phyloP scores from a whole-genome alignment of 2,113 vertebrate genomes.

The Dasypus novemcinctus region DNA sequence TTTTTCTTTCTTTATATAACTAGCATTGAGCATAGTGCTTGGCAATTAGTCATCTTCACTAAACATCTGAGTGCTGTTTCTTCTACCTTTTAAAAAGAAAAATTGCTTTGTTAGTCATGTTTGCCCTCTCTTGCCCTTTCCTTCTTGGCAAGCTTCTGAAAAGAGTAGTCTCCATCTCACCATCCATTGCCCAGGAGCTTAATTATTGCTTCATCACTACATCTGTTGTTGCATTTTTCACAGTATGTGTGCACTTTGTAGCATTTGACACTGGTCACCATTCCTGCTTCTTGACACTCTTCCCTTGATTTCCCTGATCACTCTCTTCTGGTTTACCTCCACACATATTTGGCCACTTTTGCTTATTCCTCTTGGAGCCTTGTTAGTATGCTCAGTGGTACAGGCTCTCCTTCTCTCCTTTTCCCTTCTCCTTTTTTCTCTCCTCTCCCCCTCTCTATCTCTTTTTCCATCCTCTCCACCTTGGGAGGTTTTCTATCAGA shows the following conservation, averaged over 20 bases:
- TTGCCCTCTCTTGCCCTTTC: too few relatives aligned
- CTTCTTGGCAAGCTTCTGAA: not conserved
- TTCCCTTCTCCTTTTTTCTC: too few relatives aligned
- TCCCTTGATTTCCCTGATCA: not conserved
- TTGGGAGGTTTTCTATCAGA: not conserved
- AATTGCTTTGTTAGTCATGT: not conserved
- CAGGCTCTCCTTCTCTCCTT: not conserved
- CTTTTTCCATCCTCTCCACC: not conserved
- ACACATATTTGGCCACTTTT: not conserved
- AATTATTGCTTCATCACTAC: accelerated
- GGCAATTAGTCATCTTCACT: not conserved
- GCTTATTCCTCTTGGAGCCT: not conserved
- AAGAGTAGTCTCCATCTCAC: not conserved
- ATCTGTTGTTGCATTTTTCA: not conserved
- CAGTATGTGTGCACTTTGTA: accelerated
- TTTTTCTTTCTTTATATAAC: not conserved
- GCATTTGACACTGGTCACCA: accelerated
- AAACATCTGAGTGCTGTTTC: not conserved
- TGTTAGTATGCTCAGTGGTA: not conserved
- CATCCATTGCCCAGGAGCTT: not conserved
- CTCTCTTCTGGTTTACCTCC: not conserved
- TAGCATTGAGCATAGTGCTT: not conserved
- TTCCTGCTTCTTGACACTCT: too few relatives aligned
- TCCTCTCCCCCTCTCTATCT: not conserved
- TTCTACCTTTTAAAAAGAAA: not conserved